phyloP scores from a whole-genome alignment of 2,113 vertebrate species.

The Clarias macrocephalus region DNA sequence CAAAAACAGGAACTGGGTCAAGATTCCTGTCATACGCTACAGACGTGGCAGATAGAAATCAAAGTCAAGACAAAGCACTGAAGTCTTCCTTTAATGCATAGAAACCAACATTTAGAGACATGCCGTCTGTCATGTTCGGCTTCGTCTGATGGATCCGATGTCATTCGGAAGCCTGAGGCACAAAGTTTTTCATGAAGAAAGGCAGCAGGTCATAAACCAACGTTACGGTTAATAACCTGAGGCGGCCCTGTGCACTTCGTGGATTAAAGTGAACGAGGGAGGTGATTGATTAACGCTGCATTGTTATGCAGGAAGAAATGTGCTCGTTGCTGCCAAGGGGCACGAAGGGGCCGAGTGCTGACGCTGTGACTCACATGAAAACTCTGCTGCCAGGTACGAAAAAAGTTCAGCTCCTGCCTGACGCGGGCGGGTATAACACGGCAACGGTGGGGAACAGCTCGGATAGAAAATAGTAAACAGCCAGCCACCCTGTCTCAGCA shows the following conservation, averaged over 20 bases:
- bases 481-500: not conserved
- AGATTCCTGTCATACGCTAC: not conserved
- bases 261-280: not conserved
- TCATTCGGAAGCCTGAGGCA: not conserved
- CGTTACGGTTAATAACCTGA: constrained; percentile 5
- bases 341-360: constrained; percentile 62
- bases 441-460: not conserved
- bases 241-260: not conserved
- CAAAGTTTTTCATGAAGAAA: constrained; percentile 1
- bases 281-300: constrained; percentile 12
- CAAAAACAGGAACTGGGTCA: not conserved
- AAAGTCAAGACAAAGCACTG: not conserved
- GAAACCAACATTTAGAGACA: not conserved
- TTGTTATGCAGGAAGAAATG: constrained; percentile 26
- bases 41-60: not conserved
- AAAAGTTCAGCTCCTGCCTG: constrained; percentile 63
- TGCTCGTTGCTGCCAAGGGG: constrained; percentile 16
- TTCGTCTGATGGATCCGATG: constrained; percentile 5
- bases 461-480: not conserved
- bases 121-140: not conserved
- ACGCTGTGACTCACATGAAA: constrained; percentile 67
- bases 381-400: constrained; percentile 63
- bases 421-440: not conserved
- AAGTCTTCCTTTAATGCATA: not conserved
- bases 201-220: not conserved